A percentile compares a stretch with the other conserved stretches of the same genome.
These are phyloP conservation scores for Notamacropus eugenii DNA, from an alignment of 2,797 vertebrate genomes.

Conservation along the genomic window DNA sequence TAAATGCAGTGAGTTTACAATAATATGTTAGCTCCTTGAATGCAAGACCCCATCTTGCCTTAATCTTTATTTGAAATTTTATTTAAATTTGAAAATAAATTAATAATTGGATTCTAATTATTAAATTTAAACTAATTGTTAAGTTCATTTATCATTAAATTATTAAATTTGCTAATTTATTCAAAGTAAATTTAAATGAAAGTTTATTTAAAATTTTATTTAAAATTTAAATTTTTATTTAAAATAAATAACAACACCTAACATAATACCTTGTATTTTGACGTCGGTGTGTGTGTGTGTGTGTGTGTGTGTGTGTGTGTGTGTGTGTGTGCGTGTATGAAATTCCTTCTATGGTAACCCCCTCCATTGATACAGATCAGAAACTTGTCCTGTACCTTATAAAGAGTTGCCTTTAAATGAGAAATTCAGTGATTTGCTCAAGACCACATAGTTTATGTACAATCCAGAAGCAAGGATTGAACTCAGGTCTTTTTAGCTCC, in stretches of 20 bases:
- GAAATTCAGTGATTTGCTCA: not conserved
- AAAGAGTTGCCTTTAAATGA: not conserved
- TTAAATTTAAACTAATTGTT: too few relatives aligned
- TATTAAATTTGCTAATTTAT: too few relatives aligned
- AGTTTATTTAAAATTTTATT: too few relatives aligned
- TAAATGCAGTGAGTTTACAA: not conserved
- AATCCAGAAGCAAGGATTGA: not conserved
- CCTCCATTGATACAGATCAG: not conserved
- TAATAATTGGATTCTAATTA: too few relatives aligned
- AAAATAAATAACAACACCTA: not conserved
- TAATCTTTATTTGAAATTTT: not conserved
- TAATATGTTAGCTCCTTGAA: not conserved
- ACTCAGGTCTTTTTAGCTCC: not conserved
- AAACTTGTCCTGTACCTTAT: not conserved
- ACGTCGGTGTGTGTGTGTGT: too few relatives aligned
- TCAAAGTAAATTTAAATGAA: too few relatives aligned
- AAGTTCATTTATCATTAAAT: too few relatives aligned
- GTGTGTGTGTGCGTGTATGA: not conserved
- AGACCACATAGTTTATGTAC: not conserved
- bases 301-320: too few relatives aligned
- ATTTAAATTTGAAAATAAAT: too few relatives aligned
- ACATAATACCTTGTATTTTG: not conserved
- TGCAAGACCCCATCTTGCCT: not conserved
- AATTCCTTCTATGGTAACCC: not conserved
- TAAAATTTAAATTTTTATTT: too few relatives aligned